Conservation (phyloP, 2,888 invertebrate species). For the Epistrophe grossulariae region DNA sequence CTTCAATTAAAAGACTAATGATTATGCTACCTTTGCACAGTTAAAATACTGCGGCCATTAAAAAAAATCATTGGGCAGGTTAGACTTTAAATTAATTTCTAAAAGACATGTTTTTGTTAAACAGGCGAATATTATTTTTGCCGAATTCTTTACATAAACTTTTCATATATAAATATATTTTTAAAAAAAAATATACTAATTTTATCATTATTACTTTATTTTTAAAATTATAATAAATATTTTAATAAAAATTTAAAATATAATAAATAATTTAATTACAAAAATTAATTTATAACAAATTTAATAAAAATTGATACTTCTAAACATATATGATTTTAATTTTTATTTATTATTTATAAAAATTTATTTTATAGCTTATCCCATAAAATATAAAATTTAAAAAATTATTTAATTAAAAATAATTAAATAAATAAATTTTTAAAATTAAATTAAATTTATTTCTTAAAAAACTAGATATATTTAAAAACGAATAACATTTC, state of each 20-base stretch:
- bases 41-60: conserved; percentile 92
- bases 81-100: conserved; percentile 87
- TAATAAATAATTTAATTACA: conserved; percentile 83
- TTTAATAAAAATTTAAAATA: conserved; percentile 83
- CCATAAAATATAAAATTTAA: conserved; percentile 85
- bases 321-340: conserved; percentile 85
- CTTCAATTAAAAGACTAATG: conserved; percentile 91
- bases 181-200: conserved; percentile 85
- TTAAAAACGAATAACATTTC: conserved; percentile 88
- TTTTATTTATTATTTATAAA: conserved; percentile 84
- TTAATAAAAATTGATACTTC: conserved; percentile 86
- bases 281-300: conserved; percentile 84
- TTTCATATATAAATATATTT: conserved; percentile 79
- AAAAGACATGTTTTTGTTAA: conserved; percentile 92
- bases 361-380: conserved; percentile 87
- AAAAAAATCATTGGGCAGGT: conserved; percentile 90
- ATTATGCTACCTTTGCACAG: conserved; percentile 93
- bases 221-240: conserved; percentile 82
- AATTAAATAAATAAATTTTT: conserved; percentile 79
- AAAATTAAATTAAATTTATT: conserved; percentile 85
- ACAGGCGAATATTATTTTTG: conserved; percentile 88
- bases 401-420: conserved; percentile 81
- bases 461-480: conserved; percentile 89
- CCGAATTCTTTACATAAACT: conserved; percentile 87
- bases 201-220: conserved; percentile 86